Evolutionary conservation across 2,797 vertebrate species (phyloP).

Genomic region (Pseudochaenichthys georgianus): DNA sequence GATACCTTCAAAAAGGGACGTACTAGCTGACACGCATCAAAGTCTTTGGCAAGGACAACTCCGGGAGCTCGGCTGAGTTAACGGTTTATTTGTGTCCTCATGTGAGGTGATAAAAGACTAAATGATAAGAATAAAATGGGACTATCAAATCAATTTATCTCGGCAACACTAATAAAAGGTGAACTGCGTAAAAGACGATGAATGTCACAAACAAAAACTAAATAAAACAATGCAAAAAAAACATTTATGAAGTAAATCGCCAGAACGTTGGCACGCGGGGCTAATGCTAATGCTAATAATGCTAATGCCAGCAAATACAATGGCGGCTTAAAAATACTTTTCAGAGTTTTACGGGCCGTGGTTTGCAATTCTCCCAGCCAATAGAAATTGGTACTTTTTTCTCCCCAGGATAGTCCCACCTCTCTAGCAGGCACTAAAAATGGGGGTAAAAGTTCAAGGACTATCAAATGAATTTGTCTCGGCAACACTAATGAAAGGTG

Average conservation of each 20-base stretch:
- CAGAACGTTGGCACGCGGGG: too few relatives aligned
- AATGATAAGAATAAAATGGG: neutral
- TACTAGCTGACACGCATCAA: constrained; percentile 16
- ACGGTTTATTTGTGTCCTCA: constrained; percentile 4
- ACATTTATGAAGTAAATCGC: too few relatives aligned
- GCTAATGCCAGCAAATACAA: too few relatives aligned
- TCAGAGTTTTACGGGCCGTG: too few relatives aligned
- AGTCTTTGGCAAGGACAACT: constrained; percentile 22
- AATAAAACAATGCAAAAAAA: neutral
- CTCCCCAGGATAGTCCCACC: too few relatives aligned
- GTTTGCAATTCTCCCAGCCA: too few relatives aligned
- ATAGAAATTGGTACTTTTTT: too few relatives aligned
- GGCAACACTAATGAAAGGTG: neutral
- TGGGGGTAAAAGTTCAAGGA: too few relatives aligned
- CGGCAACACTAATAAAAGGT: neutral
- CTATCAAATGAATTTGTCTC: neutral
- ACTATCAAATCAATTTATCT: neutral
- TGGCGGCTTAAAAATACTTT: too few relatives aligned
- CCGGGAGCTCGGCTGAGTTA: constrained; percentile 3
- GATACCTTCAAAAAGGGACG: neutral
- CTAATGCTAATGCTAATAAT: too few relatives aligned
- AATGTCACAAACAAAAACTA: neutral
- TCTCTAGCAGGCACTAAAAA: too few relatives aligned
- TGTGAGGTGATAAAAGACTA: constrained; percentile 2
- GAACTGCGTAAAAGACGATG: neutral